Evolutionary conservation across 2,888 invertebrate species (phyloP).

Genomic region (Perdita meconis): DNA sequence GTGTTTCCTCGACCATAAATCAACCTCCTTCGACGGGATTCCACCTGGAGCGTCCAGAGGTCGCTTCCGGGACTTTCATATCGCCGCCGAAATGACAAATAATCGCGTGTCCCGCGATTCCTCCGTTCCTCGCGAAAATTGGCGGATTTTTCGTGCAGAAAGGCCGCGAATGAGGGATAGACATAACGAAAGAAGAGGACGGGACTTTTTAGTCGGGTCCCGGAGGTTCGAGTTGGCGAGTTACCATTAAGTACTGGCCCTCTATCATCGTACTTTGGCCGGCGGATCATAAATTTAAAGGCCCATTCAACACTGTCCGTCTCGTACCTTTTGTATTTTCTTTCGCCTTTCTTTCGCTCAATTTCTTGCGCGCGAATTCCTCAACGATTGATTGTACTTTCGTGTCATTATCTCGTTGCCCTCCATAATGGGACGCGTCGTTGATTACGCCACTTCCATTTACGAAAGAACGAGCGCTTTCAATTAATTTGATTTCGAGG

Average conservation of each 20-base stretch:
- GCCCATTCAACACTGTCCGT: conserved; percentile 47
- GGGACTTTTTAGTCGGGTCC: conserved; percentile 46
- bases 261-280: conserved; percentile 72
- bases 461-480: background rate
- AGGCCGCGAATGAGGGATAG: conserved; percentile 21
- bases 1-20: conserved; percentile 59
- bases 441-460: background rate
- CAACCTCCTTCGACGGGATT: conserved; percentile 60
- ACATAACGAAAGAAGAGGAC: conserved; percentile 31
- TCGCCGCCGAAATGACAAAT: conserved; percentile 69
- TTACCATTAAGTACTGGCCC: conserved; percentile 59
- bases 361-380: conserved; percentile 5
- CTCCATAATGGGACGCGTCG: background rate
- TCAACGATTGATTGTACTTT: conserved; percentile 16
- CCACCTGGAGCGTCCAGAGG: conserved; percentile 42
- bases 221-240: conserved; percentile 50
- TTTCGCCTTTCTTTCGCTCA: conserved; percentile 4
- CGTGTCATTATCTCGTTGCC: background rate
- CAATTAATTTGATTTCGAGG: background rate
- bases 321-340: conserved; percentile 29
- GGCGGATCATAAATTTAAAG: conserved; percentile 74
- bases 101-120: conserved; percentile 53
- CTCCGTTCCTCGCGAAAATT: conserved; percentile 45
- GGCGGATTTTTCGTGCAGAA: conserved; percentile 18
- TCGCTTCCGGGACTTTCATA: conserved; percentile 63